Evolutionary conservation across 2,888 invertebrate genomes (phyloP).

Genomic region (Plutella xylostella): DNA sequence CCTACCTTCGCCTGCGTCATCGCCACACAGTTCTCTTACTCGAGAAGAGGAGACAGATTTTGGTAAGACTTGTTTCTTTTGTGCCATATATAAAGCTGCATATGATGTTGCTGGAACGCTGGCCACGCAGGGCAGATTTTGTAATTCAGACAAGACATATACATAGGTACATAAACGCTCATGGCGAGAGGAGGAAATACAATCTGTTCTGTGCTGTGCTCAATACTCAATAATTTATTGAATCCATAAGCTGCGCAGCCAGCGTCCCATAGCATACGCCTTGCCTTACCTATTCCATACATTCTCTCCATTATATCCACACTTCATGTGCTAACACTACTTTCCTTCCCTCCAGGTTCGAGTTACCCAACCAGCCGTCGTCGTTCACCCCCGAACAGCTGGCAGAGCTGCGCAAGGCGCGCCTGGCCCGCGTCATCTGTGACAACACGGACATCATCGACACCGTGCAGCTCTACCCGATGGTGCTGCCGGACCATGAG

Average conservation of each 20-base stretch:
- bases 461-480: constrained; percentile 90
- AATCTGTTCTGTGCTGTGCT: too few relatives aligned
- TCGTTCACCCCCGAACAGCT: constrained; percentile 91
- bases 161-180: too few relatives aligned
- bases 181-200: too few relatives aligned
- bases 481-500: constrained; percentile 93
- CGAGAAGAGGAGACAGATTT: constrained; percentile 91
- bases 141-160: too few relatives aligned
- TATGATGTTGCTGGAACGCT: too few relatives aligned
- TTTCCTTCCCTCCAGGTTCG: constrained; percentile 77
- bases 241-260: too few relatives aligned
- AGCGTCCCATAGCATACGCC: too few relatives aligned
- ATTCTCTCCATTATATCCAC: too few relatives aligned
- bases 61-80: constrained; percentile 76
- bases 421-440: constrained; percentile 86
- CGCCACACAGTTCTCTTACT: constrained; percentile 91
- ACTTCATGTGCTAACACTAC: neutral
- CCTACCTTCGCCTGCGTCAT: constrained; percentile 95
- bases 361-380: constrained; percentile 90
- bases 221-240: too few relatives aligned
- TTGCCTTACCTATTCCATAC: too few relatives aligned
- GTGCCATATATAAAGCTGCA: neutral
- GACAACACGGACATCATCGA: constrained; percentile 94
- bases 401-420: constrained; percentile 83
- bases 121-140: too few relatives aligned